phyloP scores from a whole-genome alignment of 2,888 invertebrate genomes.

The Rapana venosa region DNA sequence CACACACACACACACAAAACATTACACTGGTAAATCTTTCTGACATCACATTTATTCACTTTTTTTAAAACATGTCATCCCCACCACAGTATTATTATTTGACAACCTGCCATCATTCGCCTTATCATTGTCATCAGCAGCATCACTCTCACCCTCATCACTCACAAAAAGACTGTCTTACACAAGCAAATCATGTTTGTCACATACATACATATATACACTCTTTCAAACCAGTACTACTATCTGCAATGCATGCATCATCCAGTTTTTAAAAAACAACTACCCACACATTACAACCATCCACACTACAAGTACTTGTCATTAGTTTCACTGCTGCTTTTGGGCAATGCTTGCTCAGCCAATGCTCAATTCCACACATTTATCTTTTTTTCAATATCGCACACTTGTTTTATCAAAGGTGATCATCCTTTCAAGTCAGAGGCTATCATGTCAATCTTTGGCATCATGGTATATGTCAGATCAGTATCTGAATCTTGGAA shows the following conservation, averaged over 20 bases:
- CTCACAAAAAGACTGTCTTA: neutral
- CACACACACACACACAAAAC: neutral
- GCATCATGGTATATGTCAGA: neutral
- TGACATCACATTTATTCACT: neutral
- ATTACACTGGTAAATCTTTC: neutral
- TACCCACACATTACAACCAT: neutral
- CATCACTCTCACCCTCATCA: too few species aligned
- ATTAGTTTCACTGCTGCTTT: neutral
- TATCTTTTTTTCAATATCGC: too few species aligned
- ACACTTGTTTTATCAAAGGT: too few species aligned
- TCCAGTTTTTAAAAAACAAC: neutral
- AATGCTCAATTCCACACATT: neutral
- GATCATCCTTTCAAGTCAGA: neutral
- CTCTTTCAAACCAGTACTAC: neutral
- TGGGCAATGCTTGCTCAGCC: neutral
- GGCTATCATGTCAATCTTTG: neutral
- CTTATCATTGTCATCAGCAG: too few species aligned
- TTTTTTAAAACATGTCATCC: neutral
- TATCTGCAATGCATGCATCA: neutral
- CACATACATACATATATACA: neutral
- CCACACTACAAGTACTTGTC: neutral
- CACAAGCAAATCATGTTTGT: neutral
- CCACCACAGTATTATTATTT: too few species aligned
- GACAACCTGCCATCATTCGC: too few species aligned
- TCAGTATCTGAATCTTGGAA: neutral